Evolutionary conservation across 2,113 vertebrate genomes (phyloP), one percentile per base, ranked within the genome.

Genomic region (Hiodon alosoides): DNA sequence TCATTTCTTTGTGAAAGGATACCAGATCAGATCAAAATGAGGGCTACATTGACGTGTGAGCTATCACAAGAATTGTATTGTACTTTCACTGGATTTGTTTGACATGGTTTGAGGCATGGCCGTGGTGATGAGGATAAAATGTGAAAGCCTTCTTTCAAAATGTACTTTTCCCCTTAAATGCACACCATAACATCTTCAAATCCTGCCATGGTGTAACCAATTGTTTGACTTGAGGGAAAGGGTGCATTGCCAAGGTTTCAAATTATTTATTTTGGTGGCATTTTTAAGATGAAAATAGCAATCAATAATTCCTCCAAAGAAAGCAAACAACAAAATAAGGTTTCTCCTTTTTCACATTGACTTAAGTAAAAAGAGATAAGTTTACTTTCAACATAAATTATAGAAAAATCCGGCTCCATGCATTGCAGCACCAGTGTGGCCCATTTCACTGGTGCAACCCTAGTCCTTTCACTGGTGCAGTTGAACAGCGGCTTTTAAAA

Each of bases 261-360:
- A 57, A 81, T 76, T 83, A 75, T 73, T 78, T 76, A 74, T 76
- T 75, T 82, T 74, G 62, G 51, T 51, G 7, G 51, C 14, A 72
- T 51, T 59, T 73, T 54, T 71, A 78, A 69, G 78, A 59, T 76
- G 51, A 69, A 51, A 31, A 61, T 7, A 67, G 79, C 74, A 80
- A 82, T 87, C 78, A 81, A 77, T 79, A 0, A 31, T 31, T 77
- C 72, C 71, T 46, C 60, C n/a, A 69, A 16, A 64, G 58, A 66
- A 73, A 76, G 75, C 68, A 79, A 73, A n/a, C 69, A 77, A 74
- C 77, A 72, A 52, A 55, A 72, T 16, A n/a, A 3, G 3, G 53
- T 8, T 54, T 69, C 51, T 70, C 71, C 14, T 17, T 11, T 71
- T 79, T 58, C 74, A 8, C 50, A 48, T 67, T 73, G 31, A 31